Evolutionary conservation across 2,113 vertebrate genomes (phyloP), one percentile per base, ranked within the genome.

Genomic region (Paedocypris sp.): DNA sequence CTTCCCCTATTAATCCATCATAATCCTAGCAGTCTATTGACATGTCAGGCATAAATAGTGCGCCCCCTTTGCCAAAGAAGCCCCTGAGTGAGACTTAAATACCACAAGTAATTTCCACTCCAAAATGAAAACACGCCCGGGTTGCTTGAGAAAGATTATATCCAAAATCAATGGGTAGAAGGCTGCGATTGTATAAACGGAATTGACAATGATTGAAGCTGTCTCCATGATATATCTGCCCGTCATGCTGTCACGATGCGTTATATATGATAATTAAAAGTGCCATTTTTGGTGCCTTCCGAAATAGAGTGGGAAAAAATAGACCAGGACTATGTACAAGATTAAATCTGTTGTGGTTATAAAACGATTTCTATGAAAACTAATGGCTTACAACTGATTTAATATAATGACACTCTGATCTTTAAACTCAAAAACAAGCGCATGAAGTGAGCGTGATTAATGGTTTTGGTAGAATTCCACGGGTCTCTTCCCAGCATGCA

Each of bases 1-100:
- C 22, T 53, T 64, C 35, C 35, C 13, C 16, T 6, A 49, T 60
- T 59, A 69, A 75, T 70, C 60, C 59, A 62, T 20, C 9, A 48
- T 67, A 39, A 67, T 50, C 52, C 43, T 13, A 35, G 15, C 11
- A 35, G 35, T 15, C 32, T 13, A 18, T 64, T 72, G 31, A 67
- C 56, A 60, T 60, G 56, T 61, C 62, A 62, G 51, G 16, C 38
- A 15, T 31, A 58, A 60, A 59, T 60, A 32, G 13, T 60, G 29
- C 58, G 6, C 19, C 22, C n/a, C 15, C 11, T 16, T 16, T 33
- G 20, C 42, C 50, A 57, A 46, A 58, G 60, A 46, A 33, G 5
- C 50, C 63, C 51, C 49, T 46, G 32, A 31, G 22, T 51, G 45
- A 31, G 25, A 69, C 25, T 47, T 25, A 39, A 64, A 19, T 46